Evolutionary conservation across 2,113 vertebrate species (phyloP).

Genomic region (Pimephales promelas): DNA sequence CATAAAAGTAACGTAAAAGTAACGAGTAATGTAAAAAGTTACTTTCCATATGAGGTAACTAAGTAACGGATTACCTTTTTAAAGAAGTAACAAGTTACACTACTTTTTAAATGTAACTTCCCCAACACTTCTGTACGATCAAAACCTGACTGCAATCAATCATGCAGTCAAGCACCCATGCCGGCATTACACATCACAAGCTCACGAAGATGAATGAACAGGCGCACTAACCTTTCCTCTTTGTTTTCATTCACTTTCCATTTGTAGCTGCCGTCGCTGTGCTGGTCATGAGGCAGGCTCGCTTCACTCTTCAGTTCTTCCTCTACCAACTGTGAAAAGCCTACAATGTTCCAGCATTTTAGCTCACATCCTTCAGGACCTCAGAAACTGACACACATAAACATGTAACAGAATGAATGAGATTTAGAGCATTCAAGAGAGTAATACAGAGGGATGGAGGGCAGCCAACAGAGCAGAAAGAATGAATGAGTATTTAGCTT

Average conservation of each 20-base stretch:
- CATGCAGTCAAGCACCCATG: conserved; percentile 24
- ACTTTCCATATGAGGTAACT: too few relatives aligned
- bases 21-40: too few relatives aligned
- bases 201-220: conserved; percentile 14
- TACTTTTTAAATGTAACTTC: too few relatives aligned
- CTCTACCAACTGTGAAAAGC: conserved; percentile 37
- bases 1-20: too few relatives aligned
- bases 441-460: neutral
- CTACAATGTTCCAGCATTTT: neutral
- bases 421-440: conserved; percentile 6
- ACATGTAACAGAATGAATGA: neutral
- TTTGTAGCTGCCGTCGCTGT: conserved; percentile 40
- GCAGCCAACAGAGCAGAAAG: neutral
- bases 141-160: conserved; percentile 39
- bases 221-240: conserved; percentile 1
- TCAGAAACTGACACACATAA: conserved; percentile 14
- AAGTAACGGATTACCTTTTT: too few relatives aligned
- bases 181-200: conserved; percentile 4
- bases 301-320: conserved; percentile 45
- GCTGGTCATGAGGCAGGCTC: conserved; percentile 25
- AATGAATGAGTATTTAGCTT: neutral
- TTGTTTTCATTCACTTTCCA: conserved; percentile 49
- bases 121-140: too few relatives aligned
- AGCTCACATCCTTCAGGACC: conserved; percentile 3
- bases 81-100: too few relatives aligned